phyloP scores from a whole-genome alignment of 2,888 invertebrate genomes.

The Lycocerus yunnanus region DNA sequence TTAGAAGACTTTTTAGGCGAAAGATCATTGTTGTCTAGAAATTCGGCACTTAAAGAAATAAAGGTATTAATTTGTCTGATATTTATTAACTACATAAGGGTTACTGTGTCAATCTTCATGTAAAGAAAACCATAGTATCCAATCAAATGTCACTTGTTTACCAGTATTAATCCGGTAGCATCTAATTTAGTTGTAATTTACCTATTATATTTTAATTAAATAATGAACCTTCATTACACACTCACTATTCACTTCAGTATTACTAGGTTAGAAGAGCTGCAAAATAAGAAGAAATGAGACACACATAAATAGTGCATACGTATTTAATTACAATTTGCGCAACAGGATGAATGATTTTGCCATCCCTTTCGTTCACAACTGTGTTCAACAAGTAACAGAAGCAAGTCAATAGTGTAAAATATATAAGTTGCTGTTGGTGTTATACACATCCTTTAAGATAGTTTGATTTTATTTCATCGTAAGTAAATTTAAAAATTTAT shows the following conservation, averaged over 20 bases:
- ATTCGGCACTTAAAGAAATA: background rate
- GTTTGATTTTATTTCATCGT: background rate
- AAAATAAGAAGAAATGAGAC: conserved; percentile 19
- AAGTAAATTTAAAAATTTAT: background rate
- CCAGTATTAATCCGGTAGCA: conserved; percentile 28
- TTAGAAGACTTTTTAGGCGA: too few species aligned
- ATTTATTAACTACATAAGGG: background rate
- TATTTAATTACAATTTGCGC: conserved; percentile 23
- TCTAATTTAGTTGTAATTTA: conserved; percentile 31
- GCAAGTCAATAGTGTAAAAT: background rate
- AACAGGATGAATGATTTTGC: conserved; percentile 25
- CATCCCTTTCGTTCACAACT: conserved; percentile 19
- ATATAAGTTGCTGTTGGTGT: background rate
- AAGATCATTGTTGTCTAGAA: too few species aligned
- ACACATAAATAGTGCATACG: conserved; percentile 17
- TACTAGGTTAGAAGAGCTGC: conserved; percentile 21
- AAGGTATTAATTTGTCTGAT: background rate
- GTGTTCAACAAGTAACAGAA: conserved; percentile 7
- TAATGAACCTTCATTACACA: conserved; percentile 25
- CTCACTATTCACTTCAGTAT: conserved; percentile 23
- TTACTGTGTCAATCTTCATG: conserved; percentile 24
- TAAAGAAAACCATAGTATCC: conserved; percentile 7
- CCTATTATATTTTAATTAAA: conserved; percentile 31
- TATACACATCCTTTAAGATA: background rate
- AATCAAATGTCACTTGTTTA: conserved; percentile 27